Evolutionary conservation across 2,797 vertebrate species (phyloP).

Genomic region (Poeciliopsis infans): DNA sequence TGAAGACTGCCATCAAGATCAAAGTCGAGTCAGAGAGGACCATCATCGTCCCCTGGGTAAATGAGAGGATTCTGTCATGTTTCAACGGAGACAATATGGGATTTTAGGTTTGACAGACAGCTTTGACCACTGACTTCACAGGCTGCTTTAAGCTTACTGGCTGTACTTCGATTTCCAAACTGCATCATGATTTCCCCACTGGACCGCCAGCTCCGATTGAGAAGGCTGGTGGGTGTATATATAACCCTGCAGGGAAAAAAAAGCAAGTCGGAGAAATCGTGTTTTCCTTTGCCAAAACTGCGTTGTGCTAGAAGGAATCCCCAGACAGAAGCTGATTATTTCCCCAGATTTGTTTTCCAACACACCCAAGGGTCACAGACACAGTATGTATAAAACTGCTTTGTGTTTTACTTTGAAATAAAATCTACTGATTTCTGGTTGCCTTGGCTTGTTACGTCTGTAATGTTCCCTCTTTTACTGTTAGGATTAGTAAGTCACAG

Average conservation of each 20-base stretch:
- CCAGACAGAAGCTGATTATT: conserved; percentile 22
- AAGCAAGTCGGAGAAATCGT: conserved; percentile 23
- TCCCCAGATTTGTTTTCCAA: conserved; percentile 20
- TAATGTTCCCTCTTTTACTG: conserved; percentile 13
- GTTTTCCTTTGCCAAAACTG: conserved; percentile 46
- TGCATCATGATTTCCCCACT: conserved; percentile 18
- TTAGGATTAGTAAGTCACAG: conserved; percentile 35
- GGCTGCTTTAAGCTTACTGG: conserved; percentile 12
- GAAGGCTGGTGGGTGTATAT: conserved; percentile 29
- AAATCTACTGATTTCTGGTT: conserved; percentile 1
- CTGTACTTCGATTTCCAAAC: conserved; percentile 13
- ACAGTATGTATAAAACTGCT: background rate
- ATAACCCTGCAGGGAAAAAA: conserved; percentile 23
- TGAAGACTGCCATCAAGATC: conserved; percentile 34
- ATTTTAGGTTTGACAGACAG: conserved; percentile 36
- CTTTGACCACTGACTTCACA: conserved; percentile 21
- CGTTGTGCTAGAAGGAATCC: conserved; percentile 29
- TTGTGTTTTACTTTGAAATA: background rate
- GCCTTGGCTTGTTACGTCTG: background rate
- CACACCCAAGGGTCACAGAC: background rate
- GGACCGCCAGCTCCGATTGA: conserved; percentile 19
- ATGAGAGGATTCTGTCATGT: conserved; percentile 21
- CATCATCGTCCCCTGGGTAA: conserved; percentile 25
- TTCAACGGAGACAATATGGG: conserved; percentile 16
- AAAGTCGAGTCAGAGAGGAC: conserved; percentile 33